Percentiles rank a stretch among this genome's conserved stretches.
Conservation (phyloP, 23 tunicate species). For the Ciona savignyi region DNA sequence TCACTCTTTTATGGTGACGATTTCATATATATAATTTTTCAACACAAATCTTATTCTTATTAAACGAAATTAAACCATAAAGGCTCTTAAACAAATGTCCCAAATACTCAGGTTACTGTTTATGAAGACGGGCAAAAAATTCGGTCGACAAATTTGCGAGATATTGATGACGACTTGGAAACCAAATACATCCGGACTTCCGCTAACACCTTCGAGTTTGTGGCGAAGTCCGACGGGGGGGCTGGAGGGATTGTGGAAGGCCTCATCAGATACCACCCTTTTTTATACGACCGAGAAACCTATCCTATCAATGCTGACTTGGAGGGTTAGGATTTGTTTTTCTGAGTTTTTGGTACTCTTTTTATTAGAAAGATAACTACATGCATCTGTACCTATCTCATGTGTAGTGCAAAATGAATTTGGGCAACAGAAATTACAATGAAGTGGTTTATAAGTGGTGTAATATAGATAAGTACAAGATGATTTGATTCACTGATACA, state of each 20-base stretch:
- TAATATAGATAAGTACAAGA: too few species aligned
- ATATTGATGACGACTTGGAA: constrained; percentile 75
- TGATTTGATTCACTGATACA: too few species aligned
- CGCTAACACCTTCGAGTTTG: constrained; percentile 66
- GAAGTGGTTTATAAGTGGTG: too few species aligned
- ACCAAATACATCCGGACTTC: constrained; percentile 75
- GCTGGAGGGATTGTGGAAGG: constrained; percentile 84
- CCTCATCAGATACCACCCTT: constrained; percentile 80
- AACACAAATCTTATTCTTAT: too few species aligned
- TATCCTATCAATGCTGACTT: constrained; percentile 39
- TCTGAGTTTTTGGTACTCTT: neutral
- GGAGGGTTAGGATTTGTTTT: neutral
- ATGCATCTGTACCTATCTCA: too few species aligned
- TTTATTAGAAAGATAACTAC: neutral
- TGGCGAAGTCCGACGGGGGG: constrained; percentile 44
- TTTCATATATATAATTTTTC: too few species aligned
- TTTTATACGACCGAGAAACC: constrained; percentile 80
- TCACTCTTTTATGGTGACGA: too few species aligned
- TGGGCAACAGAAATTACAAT: too few species aligned
- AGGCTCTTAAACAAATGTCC: too few species aligned
- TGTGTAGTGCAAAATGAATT: too few species aligned
- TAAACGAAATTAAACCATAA: too few species aligned
- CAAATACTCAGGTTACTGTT: constrained; percentile 45
- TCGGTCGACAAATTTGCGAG: constrained; percentile 31
- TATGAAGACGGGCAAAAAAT: constrained; percentile 41